A percentile compares a stretch with the other conserved stretches of the same genome.
Evolutionary conservation across 1,140 invertebrate species (phyloP).

Genomic region (Psilanteris sp.): DNA sequence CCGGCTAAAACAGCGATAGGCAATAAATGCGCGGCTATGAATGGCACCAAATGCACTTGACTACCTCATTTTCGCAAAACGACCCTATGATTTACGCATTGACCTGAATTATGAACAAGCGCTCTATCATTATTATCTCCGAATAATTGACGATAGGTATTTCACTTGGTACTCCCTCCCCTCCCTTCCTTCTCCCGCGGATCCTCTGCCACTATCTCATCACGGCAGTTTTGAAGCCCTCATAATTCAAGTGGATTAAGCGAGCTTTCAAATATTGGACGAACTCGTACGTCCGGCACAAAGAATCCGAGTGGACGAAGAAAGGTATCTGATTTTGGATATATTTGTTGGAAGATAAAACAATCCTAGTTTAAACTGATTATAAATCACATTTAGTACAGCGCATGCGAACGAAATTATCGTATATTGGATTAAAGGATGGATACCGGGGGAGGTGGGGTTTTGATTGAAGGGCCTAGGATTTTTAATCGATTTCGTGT

Average conservation of each 20-base stretch:
- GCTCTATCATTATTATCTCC: slow-evolving; percentile 60
- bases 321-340: slow-evolving; percentile 40
- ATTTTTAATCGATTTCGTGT: slow-evolving; percentile 6
- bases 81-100: slow-evolving; percentile 63
- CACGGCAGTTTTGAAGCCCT: slow-evolving; percentile 35
- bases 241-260: slow-evolving; percentile 53
- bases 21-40: slow-evolving; percentile 52
- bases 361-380: slow-evolving; percentile 26
- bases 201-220: slow-evolving; percentile 13
- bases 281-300: not conserved
- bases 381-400: slow-evolving; percentile 22
- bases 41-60: slow-evolving; percentile 55
- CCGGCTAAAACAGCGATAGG: slow-evolving; percentile 40
- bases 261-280: slow-evolving; percentile 38
- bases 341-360: slow-evolving; percentile 33
- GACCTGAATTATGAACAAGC: slow-evolving; percentile 59
- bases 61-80: slow-evolving; percentile 61
- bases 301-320: slow-evolving; percentile 18
- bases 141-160: slow-evolving; percentile 62
- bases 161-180: slow-evolving; percentile 4
- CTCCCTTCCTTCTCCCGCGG: not conserved
- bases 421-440: slow-evolving; percentile 2
- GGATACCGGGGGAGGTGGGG: not conserved
- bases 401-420: slow-evolving; percentile 24
- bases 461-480: slow-evolving; percentile 12